These are phyloP conservation scores for Urocitellus parryii DNA, from an alignment of 2,113 vertebrate species.

Conservation along the genomic window DNA sequence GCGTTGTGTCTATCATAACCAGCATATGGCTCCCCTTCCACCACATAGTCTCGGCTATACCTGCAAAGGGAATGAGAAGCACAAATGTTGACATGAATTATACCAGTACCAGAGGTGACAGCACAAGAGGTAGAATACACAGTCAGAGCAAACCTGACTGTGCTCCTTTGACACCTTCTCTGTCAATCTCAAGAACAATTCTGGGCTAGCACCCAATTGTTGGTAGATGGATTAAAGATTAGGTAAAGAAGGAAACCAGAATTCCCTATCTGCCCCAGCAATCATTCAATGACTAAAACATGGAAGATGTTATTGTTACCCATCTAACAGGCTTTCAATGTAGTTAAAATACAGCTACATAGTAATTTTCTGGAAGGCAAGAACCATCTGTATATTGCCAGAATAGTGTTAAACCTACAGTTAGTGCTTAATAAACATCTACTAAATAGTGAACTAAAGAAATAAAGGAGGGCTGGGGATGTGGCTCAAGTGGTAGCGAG, in stretches of 20 bases:
- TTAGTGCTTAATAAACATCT: not conserved
- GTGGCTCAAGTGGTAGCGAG: too few relatives aligned
- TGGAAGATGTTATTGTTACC: not conserved
- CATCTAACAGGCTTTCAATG: not conserved
- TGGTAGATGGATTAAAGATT: not conserved
- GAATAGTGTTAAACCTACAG: not conserved
- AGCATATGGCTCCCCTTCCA: slow-evolving; percentile 97
- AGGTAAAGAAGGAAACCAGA: not conserved
- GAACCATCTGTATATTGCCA: not conserved
- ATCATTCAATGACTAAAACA: not conserved
- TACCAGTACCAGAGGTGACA: not conserved
- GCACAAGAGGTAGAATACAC: not conserved
- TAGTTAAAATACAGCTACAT: not conserved
- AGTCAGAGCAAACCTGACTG: not conserved
- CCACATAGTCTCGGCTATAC: slow-evolving; percentile 95
- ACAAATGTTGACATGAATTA: not conserved
- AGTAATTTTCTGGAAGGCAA: slow-evolving; percentile 37
- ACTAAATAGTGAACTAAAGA: not conserved
- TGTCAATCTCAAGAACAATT: not conserved
- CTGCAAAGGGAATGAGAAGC: slow-evolving; percentile 84
- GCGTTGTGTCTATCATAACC: slow-evolving; percentile 98
- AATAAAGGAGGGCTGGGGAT: not conserved
- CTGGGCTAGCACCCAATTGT: not conserved
- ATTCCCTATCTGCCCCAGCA: not conserved
- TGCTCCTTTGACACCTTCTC: not conserved